phyloP scores from a whole-genome alignment of 30 jellyfish, hydroid and myxozoan species.

The Chironex yamaguchii region DNA sequence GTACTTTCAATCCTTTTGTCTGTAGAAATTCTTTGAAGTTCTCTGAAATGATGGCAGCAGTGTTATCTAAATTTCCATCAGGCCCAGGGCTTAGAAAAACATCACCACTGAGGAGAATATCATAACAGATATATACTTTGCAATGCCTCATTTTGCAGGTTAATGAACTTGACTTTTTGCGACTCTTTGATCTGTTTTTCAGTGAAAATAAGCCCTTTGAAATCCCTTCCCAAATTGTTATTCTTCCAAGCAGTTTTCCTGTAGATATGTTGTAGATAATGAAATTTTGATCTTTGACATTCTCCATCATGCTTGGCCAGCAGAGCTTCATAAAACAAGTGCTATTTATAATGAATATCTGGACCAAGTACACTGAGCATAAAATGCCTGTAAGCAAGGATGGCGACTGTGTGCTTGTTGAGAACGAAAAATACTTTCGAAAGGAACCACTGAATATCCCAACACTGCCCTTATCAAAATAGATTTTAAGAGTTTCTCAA shows the following conservation, averaged over 20 bases:
- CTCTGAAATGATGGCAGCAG: background rate
- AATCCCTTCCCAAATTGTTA: constrained; percentile 12
- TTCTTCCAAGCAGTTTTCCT: constrained; percentile 22
- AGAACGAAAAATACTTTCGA: no score
- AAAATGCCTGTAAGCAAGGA: no score
- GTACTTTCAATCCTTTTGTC: constrained; percentile 18
- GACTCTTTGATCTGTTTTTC: constrained; percentile 7
- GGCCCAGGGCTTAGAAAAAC: constrained; percentile 3
- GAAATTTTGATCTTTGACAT: no score
- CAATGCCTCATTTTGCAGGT: background rate
- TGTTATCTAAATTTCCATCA: background rate
- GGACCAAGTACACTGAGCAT: no score
- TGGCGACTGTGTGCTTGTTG: no score
- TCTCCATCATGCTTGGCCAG: no score
- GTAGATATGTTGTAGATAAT: background rate
- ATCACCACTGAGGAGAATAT: constrained; percentile 9
- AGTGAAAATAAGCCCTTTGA: constrained; percentile 58
- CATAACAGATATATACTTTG: background rate
- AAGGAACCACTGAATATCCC: no score
- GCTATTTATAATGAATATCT: no score
- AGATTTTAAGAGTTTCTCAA: no score
- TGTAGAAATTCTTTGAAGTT: constrained; percentile 2
- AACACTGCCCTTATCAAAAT: no score
- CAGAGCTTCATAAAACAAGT: no score
- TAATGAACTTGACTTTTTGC: background rate